Evolutionary conservation across 2,888 invertebrate species (phyloP).

Genomic region (Helobdella robusta): DNA sequence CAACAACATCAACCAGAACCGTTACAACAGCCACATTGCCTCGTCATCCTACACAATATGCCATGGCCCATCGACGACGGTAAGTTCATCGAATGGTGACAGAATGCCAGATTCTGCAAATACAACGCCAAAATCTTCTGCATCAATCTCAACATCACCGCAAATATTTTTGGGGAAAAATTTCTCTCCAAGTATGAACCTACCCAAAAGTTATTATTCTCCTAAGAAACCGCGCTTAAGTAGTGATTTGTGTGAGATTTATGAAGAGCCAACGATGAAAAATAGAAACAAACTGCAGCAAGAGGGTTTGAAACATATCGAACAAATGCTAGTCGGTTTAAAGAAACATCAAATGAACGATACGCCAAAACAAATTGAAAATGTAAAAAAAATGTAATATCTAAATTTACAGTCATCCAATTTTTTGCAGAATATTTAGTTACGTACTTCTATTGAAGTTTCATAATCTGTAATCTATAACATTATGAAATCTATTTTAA

Average conservation of each 20-base stretch:
- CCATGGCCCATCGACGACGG: background rate
- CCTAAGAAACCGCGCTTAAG: background rate
- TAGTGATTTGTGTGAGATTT: slow-evolving; percentile 39
- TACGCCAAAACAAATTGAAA: too few species aligned
- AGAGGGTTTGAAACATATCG: slow-evolving; percentile 79
- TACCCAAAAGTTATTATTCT: background rate
- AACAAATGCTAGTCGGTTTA: slow-evolving; percentile 85
- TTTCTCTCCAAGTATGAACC: slow-evolving; percentile 54
- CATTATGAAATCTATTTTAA: too few species aligned
- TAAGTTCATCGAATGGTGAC: background rate
- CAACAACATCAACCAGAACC: background rate
- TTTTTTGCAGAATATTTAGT: too few species aligned
- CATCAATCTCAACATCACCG: background rate
- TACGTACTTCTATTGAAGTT: too few species aligned
- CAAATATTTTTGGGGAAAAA: background rate
- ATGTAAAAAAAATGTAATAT: too few species aligned
- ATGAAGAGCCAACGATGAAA: slow-evolving; percentile 34
- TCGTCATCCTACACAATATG: slow-evolving; percentile 20
- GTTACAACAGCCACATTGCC: background rate
- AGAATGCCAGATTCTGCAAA: background rate
- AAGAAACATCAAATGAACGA: slow-evolving; percentile 27
- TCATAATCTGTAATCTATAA: too few species aligned
- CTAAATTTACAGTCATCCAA: too few species aligned
- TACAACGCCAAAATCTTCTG: background rate
- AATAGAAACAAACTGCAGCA: slow-evolving; percentile 40